Evolutionary conservation across 2,113 vertebrate genomes (phyloP).

Genomic region (Hippocampus zosterae): DNA sequence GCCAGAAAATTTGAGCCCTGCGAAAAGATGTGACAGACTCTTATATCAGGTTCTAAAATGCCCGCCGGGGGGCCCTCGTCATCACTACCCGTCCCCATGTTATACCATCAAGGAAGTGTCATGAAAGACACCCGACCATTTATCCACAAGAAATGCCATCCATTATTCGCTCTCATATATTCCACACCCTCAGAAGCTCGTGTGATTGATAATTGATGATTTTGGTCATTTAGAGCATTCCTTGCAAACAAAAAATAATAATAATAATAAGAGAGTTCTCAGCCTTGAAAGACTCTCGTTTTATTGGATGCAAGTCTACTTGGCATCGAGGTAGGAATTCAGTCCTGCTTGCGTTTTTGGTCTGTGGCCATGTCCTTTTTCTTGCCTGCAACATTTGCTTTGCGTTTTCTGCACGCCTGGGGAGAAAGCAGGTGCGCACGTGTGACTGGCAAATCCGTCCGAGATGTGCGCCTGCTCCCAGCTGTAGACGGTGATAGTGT

Average conservation of each 20-base stretch:
- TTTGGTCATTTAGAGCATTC: conserved; percentile 46
- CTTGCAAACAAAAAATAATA: conserved; percentile 13
- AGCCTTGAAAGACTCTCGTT: conserved; percentile 47
- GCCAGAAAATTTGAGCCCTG: background rate
- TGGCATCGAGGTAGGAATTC: conserved; percentile 36
- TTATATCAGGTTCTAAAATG: background rate
- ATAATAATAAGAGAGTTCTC: conserved; percentile 10
- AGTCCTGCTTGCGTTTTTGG: background rate
- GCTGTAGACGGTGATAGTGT: conserved; percentile 61
- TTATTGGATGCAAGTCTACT: conserved; percentile 48
- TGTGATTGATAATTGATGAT: conserved; percentile 53
- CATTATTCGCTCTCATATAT: conserved; percentile 49
- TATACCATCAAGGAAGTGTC: conserved; percentile 11
- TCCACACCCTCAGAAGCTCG: conserved; percentile 44
- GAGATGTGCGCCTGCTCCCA: conserved; percentile 31
- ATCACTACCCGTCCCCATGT: background rate
- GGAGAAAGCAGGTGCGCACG: conserved; percentile 30
- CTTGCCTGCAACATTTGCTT: background rate
- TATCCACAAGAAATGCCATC: conserved; percentile 46
- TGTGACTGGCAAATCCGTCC: conserved; percentile 24
- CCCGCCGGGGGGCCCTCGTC: background rate
- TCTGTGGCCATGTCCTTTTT: background rate
- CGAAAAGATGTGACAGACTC: background rate
- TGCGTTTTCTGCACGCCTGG: conserved; percentile 12
- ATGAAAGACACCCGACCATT: conserved; percentile 28